Evolutionary conservation across 2,113 vertebrate genomes (phyloP), one percentile per base, ranked within the genome.

Genomic region (Tonatia bakeri): DNA sequence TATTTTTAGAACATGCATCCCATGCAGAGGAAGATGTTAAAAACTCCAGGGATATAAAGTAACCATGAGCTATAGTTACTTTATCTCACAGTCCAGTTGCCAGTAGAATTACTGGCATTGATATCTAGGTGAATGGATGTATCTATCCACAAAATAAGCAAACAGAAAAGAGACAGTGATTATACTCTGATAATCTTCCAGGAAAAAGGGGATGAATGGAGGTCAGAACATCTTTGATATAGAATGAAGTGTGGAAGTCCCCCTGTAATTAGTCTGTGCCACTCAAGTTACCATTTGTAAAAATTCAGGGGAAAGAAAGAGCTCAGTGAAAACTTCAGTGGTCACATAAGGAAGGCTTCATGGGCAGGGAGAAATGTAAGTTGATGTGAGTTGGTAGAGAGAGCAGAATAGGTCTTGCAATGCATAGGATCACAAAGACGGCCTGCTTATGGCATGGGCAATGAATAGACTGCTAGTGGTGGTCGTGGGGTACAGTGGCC

Each of bases 221-320:
- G 7, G 45, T 82, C 31, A 84, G 33, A 90, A 64, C 36, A 64
- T n/a, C 56, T 88, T 90, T 81, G 85, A 50, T 80, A 45, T 28
- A 7, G 17, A 61, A 80, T 24, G 20, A 87, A 76, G 28, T 45
- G 59, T 40, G 16, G 19, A 84, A 17, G 26, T 16, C 7, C 73
- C 43, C 36, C 5, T 87, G 45, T 54, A n/a, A 52, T 69, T 80
- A 52, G 50, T 82, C 45, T 91, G 19, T 36, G 28, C 22, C 43
- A 86, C n/a, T 87, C 91, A 12, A 65, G 38, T 50, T 87, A 26
- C n/a, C 52, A 67, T 67, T 94, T 76, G 7, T 76, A 65, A 95
- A 94, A 94, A 70, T 72, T 80, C 31, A 95, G 40, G 93, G 24
- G 8, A 22, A 89, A 67, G 24, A 82, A 28, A 95, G 59, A 87